These are phyloP conservation scores for Euphydryas editha DNA, from an alignment of 2,888 invertebrate genomes.

Conservation along the genomic window DNA sequence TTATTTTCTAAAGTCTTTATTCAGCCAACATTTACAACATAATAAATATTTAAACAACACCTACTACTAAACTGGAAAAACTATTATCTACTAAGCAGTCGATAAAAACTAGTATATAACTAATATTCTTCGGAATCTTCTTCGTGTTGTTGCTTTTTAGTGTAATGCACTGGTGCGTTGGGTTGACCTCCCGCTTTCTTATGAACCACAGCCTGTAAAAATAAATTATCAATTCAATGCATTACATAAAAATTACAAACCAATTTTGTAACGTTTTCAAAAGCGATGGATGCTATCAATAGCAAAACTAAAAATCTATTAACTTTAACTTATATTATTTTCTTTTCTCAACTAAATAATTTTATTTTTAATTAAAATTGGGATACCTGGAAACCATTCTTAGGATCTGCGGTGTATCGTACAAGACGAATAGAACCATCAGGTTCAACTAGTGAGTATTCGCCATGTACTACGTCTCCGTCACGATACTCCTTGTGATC, in stretches of 20 bases:
- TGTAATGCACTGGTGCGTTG: slow-evolving; percentile 61
- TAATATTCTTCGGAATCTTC: slow-evolving; percentile 75
- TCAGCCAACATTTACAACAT: slow-evolving; percentile 36
- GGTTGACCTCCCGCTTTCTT: slow-evolving; percentile 66
- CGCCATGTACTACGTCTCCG: slow-evolving; percentile 88
- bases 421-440: slow-evolving; percentile 89
- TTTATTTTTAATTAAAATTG: not conserved
- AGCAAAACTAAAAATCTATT: not conserved
- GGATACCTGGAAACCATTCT: slow-evolving; percentile 88
- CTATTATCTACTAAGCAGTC: slow-evolving; percentile 11
- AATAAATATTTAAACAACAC: slow-evolving; percentile 62
- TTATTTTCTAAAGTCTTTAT: slow-evolving; percentile 26
- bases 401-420: slow-evolving; percentile 88
- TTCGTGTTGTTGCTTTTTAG: slow-evolving; percentile 60
- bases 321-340: not conserved
- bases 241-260: not conserved
- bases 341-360: no score
- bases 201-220: slow-evolving; percentile 73
- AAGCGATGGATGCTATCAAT: not conserved
- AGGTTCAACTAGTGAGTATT: slow-evolving; percentile 89
- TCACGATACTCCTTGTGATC: slow-evolving; percentile 88
- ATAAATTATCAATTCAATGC: slow-evolving; percentile 17
- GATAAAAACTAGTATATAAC: slow-evolving; percentile 35
- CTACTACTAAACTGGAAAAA: slow-evolving; percentile 38
- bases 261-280: no score